Conservation (phyloP, 2,113 vertebrate species). For the Poeciliopsis turrubarensis region DNA sequence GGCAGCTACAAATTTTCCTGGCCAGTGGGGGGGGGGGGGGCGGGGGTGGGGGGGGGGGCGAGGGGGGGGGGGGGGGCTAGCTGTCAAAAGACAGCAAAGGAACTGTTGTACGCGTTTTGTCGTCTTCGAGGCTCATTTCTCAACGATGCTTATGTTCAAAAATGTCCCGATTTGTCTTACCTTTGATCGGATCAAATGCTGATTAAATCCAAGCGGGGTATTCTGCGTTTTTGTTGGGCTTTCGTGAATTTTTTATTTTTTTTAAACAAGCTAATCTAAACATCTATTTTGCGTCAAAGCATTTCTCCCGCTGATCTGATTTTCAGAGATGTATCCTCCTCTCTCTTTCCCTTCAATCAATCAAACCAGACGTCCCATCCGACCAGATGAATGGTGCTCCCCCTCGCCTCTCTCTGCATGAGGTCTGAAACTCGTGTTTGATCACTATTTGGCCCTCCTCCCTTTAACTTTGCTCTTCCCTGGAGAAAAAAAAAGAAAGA, state of each 20-base stretch:
- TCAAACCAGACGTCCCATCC: neutral
- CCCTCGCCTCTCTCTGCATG: slow-evolving; percentile 82
- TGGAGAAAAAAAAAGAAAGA: slow-evolving; percentile 55
- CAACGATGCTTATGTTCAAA: slow-evolving; percentile 47
- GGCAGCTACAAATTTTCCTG: slow-evolving; percentile 80
- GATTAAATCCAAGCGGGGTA: slow-evolving; percentile 3
- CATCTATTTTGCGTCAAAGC: too few species aligned
- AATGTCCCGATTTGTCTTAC: slow-evolving; percentile 22
- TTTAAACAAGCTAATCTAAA: neutral
- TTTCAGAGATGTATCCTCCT: slow-evolving; percentile 23
- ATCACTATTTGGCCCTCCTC: slow-evolving; percentile 74
- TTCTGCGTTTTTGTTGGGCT: neutral
- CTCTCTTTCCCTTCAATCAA: slow-evolving; percentile 51
- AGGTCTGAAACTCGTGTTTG: slow-evolving; percentile 83
- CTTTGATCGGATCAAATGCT: slow-evolving; percentile 53
- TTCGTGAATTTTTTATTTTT: neutral
- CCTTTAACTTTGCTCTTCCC: slow-evolving; percentile 62
- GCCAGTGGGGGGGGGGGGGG: slow-evolving; percentile 65
- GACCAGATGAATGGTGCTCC: slow-evolving; percentile 78
- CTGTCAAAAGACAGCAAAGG: slow-evolving; percentile 18
- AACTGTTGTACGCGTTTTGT: slow-evolving; percentile 51
- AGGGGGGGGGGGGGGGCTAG: slow-evolving; percentile 25
- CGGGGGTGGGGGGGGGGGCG: slow-evolving; percentile 16
- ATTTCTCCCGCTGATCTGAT: slow-evolving; percentile 35
- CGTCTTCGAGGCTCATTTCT: slow-evolving; percentile 39